phyloP scores from a whole-genome alignment of 2,797 vertebrate species.

The Rhabdophis nuchalis region DNA sequence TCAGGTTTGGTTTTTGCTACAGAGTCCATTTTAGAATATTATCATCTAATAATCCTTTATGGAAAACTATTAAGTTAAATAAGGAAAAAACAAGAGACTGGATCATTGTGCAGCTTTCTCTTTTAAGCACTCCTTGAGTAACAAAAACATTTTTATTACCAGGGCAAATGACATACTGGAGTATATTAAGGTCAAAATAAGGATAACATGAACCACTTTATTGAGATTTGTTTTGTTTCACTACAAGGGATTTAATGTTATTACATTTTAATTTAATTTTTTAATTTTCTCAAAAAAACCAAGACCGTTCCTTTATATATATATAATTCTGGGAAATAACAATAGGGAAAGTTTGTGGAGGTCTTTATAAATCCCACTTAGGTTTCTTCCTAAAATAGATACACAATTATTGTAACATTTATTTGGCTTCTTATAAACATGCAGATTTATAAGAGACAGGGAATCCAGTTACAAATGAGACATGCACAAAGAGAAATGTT shows the following conservation, averaged over 20 bases:
- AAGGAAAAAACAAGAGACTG: not conserved
- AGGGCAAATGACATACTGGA: not conserved
- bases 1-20: not conserved
- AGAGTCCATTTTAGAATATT: not conserved
- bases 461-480: not conserved
- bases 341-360: not conserved
- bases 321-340: not conserved
- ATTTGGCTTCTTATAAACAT: not conserved
- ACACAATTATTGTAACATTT: not conserved
- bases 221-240: not conserved
- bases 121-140: not conserved
- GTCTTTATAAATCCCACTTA: not conserved
- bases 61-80: not conserved
- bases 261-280: not conserved
- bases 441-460: not conserved
- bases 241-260: not conserved
- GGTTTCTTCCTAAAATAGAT: not conserved
- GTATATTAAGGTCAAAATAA: not conserved
- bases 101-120: not conserved
- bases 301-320: not conserved
- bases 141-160: not conserved
- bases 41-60: not conserved
- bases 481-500: not conserved
- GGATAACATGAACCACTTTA: not conserved
- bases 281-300: not conserved